phyloP scores from a whole-genome alignment of 2,888 invertebrate genomes.

The Mythimna ferrago region DNA sequence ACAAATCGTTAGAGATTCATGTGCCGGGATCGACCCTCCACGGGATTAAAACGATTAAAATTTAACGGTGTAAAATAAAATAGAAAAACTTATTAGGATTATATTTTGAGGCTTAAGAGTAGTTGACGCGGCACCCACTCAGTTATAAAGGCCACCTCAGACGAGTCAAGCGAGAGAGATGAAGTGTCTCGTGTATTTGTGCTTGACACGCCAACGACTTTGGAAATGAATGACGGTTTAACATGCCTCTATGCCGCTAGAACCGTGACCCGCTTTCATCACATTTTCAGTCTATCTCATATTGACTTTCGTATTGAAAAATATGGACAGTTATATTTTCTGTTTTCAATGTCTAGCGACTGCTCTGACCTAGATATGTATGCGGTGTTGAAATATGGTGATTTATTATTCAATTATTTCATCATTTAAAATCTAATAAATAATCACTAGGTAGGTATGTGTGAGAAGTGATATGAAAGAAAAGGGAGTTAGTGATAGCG shows the following conservation, averaged over 20 bases:
- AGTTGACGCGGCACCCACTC: neutral
- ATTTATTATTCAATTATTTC: constrained; percentile 1
- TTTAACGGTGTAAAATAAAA: too few relatives aligned
- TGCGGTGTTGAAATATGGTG: constrained; percentile 1
- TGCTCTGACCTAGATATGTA: neutral
- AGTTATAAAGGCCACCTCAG: constrained; percentile 24
- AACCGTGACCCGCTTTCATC: constrained; percentile 35
- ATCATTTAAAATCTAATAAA: too few relatives aligned
- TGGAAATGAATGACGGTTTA: neutral
- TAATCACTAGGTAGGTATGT: too few relatives aligned
- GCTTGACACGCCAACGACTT: constrained; percentile 31
- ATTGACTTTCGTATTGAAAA: constrained; percentile 10
- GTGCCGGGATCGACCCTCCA: too few relatives aligned
- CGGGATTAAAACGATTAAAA: too few relatives aligned
- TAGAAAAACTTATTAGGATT: too few relatives aligned
- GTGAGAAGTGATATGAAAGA: too few relatives aligned
- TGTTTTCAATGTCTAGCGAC: constrained; percentile 5
- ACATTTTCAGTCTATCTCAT: constrained; percentile 32
- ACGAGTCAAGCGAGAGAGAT: constrained; percentile 22
- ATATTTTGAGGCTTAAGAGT: too few relatives aligned
- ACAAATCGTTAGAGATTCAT: too few relatives aligned
- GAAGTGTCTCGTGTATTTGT: neutral
- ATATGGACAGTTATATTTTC: neutral
- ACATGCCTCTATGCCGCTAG: constrained; percentile 13
- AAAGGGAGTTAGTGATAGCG: too few relatives aligned